Conservation (phyloP, 2,888 invertebrate species). For the Gymnoscelis rufifasciata region DNA sequence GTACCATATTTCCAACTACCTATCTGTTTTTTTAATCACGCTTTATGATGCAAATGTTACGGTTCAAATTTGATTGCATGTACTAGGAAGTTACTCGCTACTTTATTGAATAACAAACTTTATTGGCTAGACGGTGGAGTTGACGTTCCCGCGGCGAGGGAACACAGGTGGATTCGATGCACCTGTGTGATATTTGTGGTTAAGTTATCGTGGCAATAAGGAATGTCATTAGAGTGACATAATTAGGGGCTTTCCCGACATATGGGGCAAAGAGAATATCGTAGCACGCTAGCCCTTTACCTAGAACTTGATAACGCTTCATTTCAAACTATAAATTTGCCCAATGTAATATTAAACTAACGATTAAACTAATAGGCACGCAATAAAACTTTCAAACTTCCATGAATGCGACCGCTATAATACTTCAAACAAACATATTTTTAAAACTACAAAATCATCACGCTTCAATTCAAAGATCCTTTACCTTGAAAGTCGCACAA, state of each 20-base stretch:
- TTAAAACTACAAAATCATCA: no score
- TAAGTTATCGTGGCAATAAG: constrained; percentile 11
- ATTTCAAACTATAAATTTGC: no score
- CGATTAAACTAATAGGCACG: no score
- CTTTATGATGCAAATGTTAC: constrained; percentile 6
- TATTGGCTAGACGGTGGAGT: neutral
- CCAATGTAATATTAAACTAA: no score
- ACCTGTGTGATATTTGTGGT: constrained; percentile 15
- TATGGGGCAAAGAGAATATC: neutral
- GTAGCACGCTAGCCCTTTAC: neutral
- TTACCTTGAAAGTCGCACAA: no score
- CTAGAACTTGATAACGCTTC: no score
- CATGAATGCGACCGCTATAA: no score
- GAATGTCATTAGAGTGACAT: constrained; percentile 9
- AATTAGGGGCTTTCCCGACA: constrained; percentile 6
- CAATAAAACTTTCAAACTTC: no score
- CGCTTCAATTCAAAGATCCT: no score
- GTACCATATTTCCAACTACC: constrained; percentile 11
- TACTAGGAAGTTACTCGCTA: neutral
- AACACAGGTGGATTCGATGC: constrained; percentile 5
- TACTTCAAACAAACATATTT: no score
- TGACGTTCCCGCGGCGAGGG: no score
- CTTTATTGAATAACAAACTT: neutral
- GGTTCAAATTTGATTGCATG: constrained; percentile 7
- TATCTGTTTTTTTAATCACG: constrained; percentile 2